These are phyloP conservation scores for Diachasma alloeum DNA, from an alignment of 1,140 invertebrate genomes.

Conservation along the genomic window DNA sequence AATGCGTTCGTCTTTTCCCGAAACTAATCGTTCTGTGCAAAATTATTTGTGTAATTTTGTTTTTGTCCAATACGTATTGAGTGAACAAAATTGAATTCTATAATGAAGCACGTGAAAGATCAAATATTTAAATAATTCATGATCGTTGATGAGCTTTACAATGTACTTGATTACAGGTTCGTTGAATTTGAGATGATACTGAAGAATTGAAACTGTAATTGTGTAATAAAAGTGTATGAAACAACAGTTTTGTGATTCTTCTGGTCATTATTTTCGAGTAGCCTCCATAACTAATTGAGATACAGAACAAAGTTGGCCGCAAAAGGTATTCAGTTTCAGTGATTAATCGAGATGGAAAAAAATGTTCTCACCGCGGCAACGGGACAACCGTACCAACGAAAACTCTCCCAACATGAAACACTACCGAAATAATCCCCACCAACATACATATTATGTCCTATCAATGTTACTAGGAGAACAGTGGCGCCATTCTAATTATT, in stretches of 20 bases:
- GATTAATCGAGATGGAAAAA: no score
- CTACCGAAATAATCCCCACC: no score
- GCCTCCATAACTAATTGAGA: no score
- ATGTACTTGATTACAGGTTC: background rate
- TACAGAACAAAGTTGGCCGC: no score
- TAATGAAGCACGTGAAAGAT: background rate
- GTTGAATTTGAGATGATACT: slow-evolving; percentile 2
- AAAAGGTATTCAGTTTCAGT: no score
- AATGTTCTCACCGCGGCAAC: no score
- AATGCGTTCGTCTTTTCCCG: background rate
- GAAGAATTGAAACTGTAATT: background rate
- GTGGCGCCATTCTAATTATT: no score
- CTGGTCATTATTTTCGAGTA: background rate
- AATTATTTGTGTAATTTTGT: background rate
- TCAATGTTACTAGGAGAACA: no score
- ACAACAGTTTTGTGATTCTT: background rate
- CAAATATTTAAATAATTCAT: background rate
- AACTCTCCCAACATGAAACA: no score
- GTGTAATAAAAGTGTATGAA: background rate
- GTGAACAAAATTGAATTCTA: no score
- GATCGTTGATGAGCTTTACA: background rate
- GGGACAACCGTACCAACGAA: no score
- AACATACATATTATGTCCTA: no score
- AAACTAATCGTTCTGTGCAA: background rate
- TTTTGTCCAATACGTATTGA: background rate